phyloP scores from a whole-genome alignment of 1,140 invertebrate species.

The Monochamus saltuarius region DNA sequence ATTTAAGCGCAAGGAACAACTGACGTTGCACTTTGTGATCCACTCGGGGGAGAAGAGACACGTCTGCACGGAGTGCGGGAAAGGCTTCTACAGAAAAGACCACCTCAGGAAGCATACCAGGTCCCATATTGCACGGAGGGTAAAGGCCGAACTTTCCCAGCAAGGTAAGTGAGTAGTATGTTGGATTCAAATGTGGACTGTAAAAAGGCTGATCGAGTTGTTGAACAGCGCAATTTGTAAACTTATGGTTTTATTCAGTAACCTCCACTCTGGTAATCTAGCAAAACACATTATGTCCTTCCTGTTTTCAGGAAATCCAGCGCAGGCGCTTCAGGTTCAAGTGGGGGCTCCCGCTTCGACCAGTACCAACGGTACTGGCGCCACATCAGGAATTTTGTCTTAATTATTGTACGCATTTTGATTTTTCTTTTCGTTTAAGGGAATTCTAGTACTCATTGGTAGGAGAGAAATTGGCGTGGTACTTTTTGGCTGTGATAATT shows the following conservation, averaged over 20 bases:
- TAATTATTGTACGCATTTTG: neutral
- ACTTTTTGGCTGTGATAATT: slow-evolving; percentile 22
- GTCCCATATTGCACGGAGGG: slow-evolving; percentile 76
- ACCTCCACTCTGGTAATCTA: neutral
- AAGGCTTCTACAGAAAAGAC: slow-evolving; percentile 77
- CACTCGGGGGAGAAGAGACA: slow-evolving; percentile 84
- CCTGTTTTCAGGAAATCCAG: slow-evolving; percentile 19
- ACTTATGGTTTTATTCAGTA: neutral
- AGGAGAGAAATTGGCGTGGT: slow-evolving; percentile 13
- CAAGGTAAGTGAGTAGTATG: slow-evolving; percentile 33
- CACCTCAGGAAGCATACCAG: slow-evolving; percentile 78
- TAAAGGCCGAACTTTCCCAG: slow-evolving; percentile 80
- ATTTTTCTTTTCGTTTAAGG: neutral
- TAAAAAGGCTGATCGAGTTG: neutral
- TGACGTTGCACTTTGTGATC: slow-evolving; percentile 81
- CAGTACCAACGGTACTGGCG: slow-evolving; percentile 21
- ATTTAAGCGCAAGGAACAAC: slow-evolving; percentile 82
- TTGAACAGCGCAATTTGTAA: neutral
- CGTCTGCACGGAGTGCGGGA: slow-evolving; percentile 82
- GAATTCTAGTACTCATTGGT: slow-evolving; percentile 14
- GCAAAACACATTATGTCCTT: neutral
- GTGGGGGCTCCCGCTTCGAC: slow-evolving; percentile 36
- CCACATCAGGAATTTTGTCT: slow-evolving; percentile 17
- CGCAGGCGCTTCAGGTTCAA: slow-evolving; percentile 36
- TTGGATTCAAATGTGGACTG: neutral